These are phyloP conservation scores for Lutraria lutraria DNA, from an alignment of 2,888 invertebrate species.

Conservation along the genomic window DNA sequence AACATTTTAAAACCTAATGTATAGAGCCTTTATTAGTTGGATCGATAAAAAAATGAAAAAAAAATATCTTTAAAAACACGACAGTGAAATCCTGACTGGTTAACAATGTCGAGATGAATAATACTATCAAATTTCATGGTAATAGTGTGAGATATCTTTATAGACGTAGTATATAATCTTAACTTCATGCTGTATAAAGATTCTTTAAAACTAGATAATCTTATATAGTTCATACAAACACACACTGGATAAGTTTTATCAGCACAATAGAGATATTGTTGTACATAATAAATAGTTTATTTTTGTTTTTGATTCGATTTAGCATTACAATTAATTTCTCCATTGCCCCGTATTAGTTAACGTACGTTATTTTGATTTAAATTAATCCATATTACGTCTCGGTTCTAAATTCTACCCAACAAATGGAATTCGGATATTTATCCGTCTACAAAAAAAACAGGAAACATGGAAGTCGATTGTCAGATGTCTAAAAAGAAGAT, in stretches of 20 bases:
- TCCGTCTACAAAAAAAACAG: too few relatives aligned
- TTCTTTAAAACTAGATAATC: conserved; percentile 16
- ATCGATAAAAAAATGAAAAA: conserved; percentile 4
- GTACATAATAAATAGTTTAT: background rate
- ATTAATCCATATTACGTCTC: too few relatives aligned
- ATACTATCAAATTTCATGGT: background rate
- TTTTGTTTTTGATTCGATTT: background rate
- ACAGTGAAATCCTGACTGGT: background rate
- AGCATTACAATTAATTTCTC: background rate
- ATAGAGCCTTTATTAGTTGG: background rate
- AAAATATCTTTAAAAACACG: background rate
- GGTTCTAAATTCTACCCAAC: too few relatives aligned
- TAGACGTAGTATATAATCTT: background rate
- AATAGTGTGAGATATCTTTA: background rate
- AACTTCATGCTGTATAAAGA: background rate
- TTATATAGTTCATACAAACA: background rate
- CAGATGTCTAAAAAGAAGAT: too few relatives aligned
- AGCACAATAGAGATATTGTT: background rate
- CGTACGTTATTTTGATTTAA: too few relatives aligned
- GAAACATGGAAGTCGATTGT: too few relatives aligned
- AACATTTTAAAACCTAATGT: too few relatives aligned
- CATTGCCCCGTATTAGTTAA: too few relatives aligned
- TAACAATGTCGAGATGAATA: background rate
- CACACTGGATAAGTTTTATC: background rate
- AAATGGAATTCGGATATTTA: too few relatives aligned